Evolutionary conservation across 2,888 invertebrate species (phyloP).

Genomic region (Meta bourneti): DNA sequence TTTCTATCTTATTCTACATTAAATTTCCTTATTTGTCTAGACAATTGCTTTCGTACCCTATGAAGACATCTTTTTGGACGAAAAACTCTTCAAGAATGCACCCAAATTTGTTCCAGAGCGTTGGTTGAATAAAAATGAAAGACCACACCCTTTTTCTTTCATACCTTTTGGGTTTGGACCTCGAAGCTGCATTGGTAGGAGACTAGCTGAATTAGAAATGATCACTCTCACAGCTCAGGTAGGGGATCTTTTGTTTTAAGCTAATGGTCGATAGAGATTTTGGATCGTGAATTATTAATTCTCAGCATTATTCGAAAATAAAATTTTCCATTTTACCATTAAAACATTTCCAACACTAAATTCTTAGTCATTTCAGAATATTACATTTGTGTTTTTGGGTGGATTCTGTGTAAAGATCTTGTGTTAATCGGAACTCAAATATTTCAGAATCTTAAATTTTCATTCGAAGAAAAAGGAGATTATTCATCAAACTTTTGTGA

Average conservation of each 20-base stretch:
- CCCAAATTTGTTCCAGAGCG: conserved; percentile 80
- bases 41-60: conserved; percentile 80
- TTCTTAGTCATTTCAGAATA: no score
- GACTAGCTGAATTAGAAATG: conserved; percentile 68
- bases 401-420: no score
- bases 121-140: conserved; percentile 80
- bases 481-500: no score
- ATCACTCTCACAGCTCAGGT: conserved; percentile 49
- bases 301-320: no score
- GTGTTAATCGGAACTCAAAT: no score
- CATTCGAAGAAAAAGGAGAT: no score
- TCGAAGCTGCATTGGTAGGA: conserved; percentile 80
- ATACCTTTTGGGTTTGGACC: conserved; percentile 81
- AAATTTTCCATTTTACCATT: neutral
- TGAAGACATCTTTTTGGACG: conserved; percentile 79
- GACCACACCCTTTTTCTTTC: conserved; percentile 80
- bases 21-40: conserved; percentile 76
- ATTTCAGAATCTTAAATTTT: no score
- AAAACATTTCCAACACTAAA: neutral
- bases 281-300: no score
- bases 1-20: no score
- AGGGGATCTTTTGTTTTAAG: neutral
- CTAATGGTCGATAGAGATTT: no score
- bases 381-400: no score
- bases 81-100: conserved; percentile 80